A percentile compares a stretch with the other conserved stretches of the same genome.
Evolutionary conservation across 2,113 vertebrate species (phyloP).

Genomic region (Pelobates fuscus): DNA sequence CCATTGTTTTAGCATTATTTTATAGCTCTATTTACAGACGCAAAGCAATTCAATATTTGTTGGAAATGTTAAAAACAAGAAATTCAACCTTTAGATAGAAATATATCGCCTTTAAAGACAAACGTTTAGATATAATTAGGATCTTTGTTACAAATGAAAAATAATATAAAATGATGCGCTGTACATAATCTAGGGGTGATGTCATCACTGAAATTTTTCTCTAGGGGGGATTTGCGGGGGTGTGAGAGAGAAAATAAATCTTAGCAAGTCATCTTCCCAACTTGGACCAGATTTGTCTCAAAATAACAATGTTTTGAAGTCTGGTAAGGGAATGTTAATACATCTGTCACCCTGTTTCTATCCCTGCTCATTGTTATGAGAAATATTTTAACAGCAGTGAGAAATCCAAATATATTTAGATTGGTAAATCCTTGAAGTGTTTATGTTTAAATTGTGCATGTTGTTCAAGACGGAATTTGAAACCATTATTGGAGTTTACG

Average conservation of each 20-base stretch:
- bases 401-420: not conserved
- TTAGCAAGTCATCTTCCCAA: not conserved
- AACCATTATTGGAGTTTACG: too few relatives aligned
- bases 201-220: not conserved
- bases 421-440: not conserved
- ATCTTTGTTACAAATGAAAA: too few relatives aligned
- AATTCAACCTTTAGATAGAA: too few relatives aligned
- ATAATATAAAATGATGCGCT: too few relatives aligned
- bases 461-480: too few relatives aligned
- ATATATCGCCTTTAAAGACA: too few relatives aligned
- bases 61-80: too few relatives aligned
- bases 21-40: too few relatives aligned
- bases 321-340: not conserved
- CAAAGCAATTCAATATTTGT: too few relatives aligned
- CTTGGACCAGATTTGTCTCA: slow-evolving; percentile 3
- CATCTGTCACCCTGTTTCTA: not conserved
- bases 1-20: too few relatives aligned
- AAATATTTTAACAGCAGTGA: not conserved
- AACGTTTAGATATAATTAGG: too few relatives aligned
- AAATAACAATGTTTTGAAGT: not conserved
- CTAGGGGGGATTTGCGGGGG: not conserved
- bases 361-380: not conserved
- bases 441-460: too few relatives aligned
- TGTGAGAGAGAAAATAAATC: not conserved
- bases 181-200: not conserved